These are phyloP conservation scores for Dendrolimus houi DNA, from an alignment of 2,888 invertebrate genomes.

Conservation along the genomic window DNA sequence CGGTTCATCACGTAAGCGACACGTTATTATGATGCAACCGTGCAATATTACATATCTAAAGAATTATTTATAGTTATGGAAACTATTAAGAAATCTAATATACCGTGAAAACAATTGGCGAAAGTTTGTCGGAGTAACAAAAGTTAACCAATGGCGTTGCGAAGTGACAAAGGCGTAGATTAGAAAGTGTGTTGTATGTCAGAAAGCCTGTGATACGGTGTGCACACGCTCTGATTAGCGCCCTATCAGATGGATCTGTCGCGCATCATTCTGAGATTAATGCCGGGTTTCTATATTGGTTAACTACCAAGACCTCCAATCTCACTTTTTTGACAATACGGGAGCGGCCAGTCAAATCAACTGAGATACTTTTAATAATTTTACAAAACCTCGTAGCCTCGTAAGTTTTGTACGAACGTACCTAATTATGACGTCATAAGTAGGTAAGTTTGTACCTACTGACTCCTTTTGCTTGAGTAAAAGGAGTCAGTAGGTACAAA, in stretches of 20 bases:
- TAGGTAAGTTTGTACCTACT: too few relatives aligned
- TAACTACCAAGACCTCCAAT: not conserved
- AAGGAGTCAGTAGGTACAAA: too few relatives aligned
- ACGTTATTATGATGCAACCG: conserved; percentile 41
- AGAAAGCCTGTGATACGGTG: conserved; percentile 61
- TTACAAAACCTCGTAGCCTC: too few relatives aligned
- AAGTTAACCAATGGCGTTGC: conserved; percentile 63
- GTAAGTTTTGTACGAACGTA: too few relatives aligned
- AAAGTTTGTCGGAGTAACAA: conserved; percentile 57
- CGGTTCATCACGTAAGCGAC: conserved; percentile 12
- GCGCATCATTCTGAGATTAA: conserved; percentile 19
- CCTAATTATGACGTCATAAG: too few relatives aligned
- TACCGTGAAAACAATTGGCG: conserved; percentile 74
- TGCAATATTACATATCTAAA: conserved; percentile 31
- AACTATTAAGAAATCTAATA: conserved; percentile 59
- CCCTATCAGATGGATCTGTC: conserved; percentile 70
- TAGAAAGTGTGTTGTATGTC: conserved; percentile 73
- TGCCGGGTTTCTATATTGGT: conserved; percentile 15
- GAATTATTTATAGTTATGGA: conserved; percentile 42
- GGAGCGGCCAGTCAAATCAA: too few relatives aligned
- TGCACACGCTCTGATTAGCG: conserved; percentile 70
- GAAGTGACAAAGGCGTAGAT: conserved; percentile 72
- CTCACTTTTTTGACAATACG: too few relatives aligned
- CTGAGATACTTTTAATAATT: too few relatives aligned
- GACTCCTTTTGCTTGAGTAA: too few relatives aligned